Base-by-base conservation (phyloP, 2,888 invertebrate species). In the Amorpha juglandis region DNA sequence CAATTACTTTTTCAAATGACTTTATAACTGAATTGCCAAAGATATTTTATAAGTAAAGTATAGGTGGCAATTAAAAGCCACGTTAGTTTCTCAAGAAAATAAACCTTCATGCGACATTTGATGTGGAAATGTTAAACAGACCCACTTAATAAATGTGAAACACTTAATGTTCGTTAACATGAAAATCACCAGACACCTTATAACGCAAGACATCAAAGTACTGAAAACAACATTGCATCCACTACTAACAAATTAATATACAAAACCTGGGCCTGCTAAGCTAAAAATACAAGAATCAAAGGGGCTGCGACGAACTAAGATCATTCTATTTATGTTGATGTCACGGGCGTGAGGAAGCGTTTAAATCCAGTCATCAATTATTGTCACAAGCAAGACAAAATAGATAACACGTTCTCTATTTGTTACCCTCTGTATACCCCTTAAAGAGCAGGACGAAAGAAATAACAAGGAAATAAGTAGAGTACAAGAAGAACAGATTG, bases 291-390 rank as follows among this genome's bases (percentile, higher is more conserved):
- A 77, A 78, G 85, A 91, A 92, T 93, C 92, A 93, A 93, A 93
- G 91, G 92, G 91, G 91, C 89, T 88, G 82, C 75, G 81, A 81
- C 81, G 84, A 86, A 87, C 84, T 88, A 87, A 90, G 91, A 92
- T 90, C 88, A 90, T 89, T 92, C 92, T 93, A 93, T 93, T 93
- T 93, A 91, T 85, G 91, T 91, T 92, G 89, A 93, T 92, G 92
- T 93, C 93, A 92, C 92, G 92, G 92, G 91, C 93, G 93, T 92
- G 92, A 93, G 93, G 93, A 93, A 93, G 92, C 93, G 91, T 92
- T 93, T 92, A 93, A 93, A 91, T 92, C 93, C 92, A 90, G 83
- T 87, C 92, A 93, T 93, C 92, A 92, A 92, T 93, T 93, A 93
- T 92, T 93, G 93, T 93, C 93, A 93, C 84, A 81, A 83, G 84